Conservation (phyloP, 2,797 vertebrate species). For the Pelodytes ibericus region DNA sequence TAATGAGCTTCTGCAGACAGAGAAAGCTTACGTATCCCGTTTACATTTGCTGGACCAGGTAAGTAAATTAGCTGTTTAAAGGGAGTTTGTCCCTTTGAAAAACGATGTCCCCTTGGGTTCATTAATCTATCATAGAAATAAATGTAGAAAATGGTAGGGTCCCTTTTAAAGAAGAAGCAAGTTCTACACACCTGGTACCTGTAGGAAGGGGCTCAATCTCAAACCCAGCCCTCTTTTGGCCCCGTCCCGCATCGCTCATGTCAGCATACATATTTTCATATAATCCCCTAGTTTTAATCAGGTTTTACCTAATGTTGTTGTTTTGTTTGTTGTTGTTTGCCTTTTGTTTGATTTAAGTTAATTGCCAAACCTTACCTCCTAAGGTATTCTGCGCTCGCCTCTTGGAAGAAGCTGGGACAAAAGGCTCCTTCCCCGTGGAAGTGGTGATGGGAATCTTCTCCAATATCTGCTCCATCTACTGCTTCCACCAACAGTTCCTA, state of each 20-base stretch:
- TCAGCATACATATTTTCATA: too few species aligned
- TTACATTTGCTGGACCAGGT: constrained; percentile 89
- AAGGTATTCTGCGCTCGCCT: constrained; percentile 87
- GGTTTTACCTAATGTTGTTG: not conserved
- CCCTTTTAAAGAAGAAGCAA: too few species aligned
- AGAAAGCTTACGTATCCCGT: constrained; percentile 86
- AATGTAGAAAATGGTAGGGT: too few species aligned
- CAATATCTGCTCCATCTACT: constrained; percentile 93
- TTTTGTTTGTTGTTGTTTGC: not conserved
- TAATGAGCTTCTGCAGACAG: constrained; percentile 88
- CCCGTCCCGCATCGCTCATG: too few species aligned
- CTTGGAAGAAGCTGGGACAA: constrained; percentile 84
- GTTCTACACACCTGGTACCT: too few species aligned
- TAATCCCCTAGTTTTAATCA: not conserved
- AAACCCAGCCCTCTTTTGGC: too few species aligned
- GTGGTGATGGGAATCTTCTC: constrained; percentile 90
- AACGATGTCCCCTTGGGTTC: too few species aligned
- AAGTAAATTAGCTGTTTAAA: constrained; percentile 19
- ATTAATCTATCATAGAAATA: too few species aligned
- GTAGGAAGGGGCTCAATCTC: too few species aligned
- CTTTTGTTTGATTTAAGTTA: not conserved
- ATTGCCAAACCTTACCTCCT: not conserved
- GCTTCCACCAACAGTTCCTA: constrained; percentile 91
- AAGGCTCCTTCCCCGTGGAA: constrained; percentile 84
- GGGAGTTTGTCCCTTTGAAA: too few species aligned